These are phyloP conservation scores for Geotrypetes seraphini DNA, from an alignment of 2,797 vertebrate species.

Conservation along the genomic window DNA sequence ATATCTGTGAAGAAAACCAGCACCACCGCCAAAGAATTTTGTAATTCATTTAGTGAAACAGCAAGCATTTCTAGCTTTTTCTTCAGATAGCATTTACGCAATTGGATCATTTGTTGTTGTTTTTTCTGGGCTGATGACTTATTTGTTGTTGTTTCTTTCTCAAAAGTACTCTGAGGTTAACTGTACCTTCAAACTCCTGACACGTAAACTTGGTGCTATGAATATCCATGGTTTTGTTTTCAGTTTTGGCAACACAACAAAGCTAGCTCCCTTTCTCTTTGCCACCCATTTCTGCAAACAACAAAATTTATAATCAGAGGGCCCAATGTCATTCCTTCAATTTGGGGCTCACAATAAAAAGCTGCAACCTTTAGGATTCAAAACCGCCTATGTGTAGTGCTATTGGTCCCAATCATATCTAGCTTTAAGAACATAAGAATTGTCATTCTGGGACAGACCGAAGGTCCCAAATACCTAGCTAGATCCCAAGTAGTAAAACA, in stretches of 20 bases:
- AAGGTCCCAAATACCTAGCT: no score
- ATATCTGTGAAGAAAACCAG: no score
- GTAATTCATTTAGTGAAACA: no score
- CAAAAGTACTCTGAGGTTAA: neutral
- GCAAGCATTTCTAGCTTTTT: no score
- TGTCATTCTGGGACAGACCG: no score
- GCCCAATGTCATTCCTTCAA: neutral
- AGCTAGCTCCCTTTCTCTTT: neutral
- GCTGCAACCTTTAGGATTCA: neutral
- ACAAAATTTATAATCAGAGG: no score
- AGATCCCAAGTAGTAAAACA: no score
- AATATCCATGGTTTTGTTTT: conserved; percentile 13
- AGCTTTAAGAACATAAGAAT: no score
- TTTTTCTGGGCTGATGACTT: no score
- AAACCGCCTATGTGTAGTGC: neutral
- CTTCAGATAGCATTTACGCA: neutral
- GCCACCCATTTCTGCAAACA: no score
- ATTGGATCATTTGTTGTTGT: neutral
- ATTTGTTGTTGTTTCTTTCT: neutral
- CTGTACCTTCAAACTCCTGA: neutral
- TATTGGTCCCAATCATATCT: accelerated
- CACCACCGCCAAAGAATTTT: no score
- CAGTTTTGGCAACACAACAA: neutral
- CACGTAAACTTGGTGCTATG: neutral
- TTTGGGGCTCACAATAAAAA: conserved; percentile 1